Conservation (phyloP, 1,140 invertebrate genomes). For the Drosophila neocordata region DNA sequence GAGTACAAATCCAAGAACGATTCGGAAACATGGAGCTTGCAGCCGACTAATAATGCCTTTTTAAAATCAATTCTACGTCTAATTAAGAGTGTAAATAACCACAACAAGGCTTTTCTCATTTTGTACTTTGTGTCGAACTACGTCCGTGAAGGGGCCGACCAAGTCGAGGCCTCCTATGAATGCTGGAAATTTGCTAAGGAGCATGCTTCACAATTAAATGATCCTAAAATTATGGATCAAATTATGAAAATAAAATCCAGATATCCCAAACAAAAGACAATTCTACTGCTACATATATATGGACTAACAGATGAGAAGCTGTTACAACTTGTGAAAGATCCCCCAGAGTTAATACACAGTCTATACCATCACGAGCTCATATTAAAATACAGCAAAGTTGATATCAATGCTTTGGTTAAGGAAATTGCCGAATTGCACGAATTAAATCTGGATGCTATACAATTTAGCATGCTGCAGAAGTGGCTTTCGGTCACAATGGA, state of each 20-base stretch:
- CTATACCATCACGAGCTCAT: constrained; percentile 84
- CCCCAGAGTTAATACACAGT: constrained; percentile 84
- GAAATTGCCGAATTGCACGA: constrained; percentile 84
- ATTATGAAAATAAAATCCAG: constrained; percentile 84
- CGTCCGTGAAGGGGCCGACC: constrained; percentile 84
- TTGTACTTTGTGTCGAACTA: constrained; percentile 76
- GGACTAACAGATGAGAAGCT: constrained; percentile 84
- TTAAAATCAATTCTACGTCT: constrained; percentile 75
- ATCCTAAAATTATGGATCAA: constrained; percentile 83
- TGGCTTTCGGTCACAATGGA: constrained; percentile 75
- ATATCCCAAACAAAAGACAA: constrained; percentile 84
- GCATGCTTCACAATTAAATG: constrained; percentile 81
- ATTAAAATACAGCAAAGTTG: constrained; percentile 83
- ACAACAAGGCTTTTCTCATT: constrained; percentile 68
- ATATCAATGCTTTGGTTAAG: constrained; percentile 84
- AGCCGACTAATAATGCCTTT: constrained; percentile 81
- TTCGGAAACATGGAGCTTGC: constrained; percentile 70
- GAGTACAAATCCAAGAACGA: constrained; percentile 74
- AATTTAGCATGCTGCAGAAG: constrained; percentile 71
- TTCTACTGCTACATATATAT: constrained; percentile 84
- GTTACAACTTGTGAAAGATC: constrained; percentile 84
- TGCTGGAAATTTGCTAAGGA: constrained; percentile 84
- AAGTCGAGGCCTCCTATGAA: constrained; percentile 85
- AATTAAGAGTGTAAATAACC: constrained; percentile 60
- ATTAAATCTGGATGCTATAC: constrained; percentile 62